Evolutionary conservation across 2,888 invertebrate species (phyloP).

Genomic region (Elaeidobius kamerunicus): DNA sequence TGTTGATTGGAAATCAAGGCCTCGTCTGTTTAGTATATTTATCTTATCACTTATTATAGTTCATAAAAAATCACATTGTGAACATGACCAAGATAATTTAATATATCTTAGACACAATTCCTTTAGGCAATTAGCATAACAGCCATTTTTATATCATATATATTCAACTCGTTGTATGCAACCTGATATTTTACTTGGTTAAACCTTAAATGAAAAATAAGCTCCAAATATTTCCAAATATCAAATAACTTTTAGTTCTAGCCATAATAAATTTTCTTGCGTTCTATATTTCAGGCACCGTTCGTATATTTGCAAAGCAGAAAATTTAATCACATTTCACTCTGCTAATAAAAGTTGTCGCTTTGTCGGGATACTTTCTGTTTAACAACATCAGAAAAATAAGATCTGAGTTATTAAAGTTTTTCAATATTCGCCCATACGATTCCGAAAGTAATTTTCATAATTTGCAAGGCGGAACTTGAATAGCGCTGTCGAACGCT

Average conservation of each 20-base stretch:
- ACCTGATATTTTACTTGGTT: too few relatives aligned
- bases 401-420: slow-evolving; percentile 24
- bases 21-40: too few relatives aligned
- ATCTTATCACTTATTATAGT: too few relatives aligned
- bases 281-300: background rate
- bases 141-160: too few relatives aligned
- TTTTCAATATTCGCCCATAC: slow-evolving; percentile 26
- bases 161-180: too few relatives aligned
- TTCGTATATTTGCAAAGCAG: background rate
- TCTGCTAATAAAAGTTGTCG: slow-evolving; percentile 8
- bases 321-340: background rate
- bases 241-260: background rate
- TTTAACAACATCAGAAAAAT: slow-evolving; percentile 24
- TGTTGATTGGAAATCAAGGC: too few relatives aligned
- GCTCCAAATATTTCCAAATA: background rate
- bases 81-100: too few relatives aligned
- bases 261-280: background rate
- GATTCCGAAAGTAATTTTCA: slow-evolving; percentile 19
- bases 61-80: too few relatives aligned
- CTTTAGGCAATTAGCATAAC: too few relatives aligned
- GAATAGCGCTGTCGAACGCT: slow-evolving; percentile 21
- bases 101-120: too few relatives aligned
- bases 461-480: slow-evolving; percentile 23
- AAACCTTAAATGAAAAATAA: background rate
- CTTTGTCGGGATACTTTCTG: slow-evolving; percentile 9